phyloP scores from a whole-genome alignment of 2,888 invertebrate species.

The Petrolisthes cinctipes region DNA sequence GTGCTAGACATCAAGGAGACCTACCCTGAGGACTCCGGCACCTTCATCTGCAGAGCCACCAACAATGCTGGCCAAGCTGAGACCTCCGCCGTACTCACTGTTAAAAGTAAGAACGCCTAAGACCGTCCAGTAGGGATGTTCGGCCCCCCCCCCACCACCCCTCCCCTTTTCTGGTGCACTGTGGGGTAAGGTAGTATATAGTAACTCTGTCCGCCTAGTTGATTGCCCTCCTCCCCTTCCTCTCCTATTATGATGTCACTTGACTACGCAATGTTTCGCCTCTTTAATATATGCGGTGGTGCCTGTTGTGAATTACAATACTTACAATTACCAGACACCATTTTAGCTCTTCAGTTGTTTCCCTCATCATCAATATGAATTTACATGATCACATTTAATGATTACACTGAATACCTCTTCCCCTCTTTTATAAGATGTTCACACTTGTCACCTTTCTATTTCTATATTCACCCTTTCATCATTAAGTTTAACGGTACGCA shows the following conservation, averaged over 20 bases:
- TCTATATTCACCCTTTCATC: too few species aligned
- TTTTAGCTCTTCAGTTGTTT: too few species aligned
- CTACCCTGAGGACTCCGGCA: slow-evolving; percentile 94
- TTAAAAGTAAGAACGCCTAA: slow-evolving; percentile 66
- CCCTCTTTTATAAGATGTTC: too few species aligned
- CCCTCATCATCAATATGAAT: too few species aligned
- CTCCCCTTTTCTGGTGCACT: slow-evolving; percentile 29
- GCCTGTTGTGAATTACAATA: too few species aligned
- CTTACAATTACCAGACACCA: too few species aligned
- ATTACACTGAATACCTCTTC: too few species aligned
- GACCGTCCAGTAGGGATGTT: slow-evolving; percentile 49
- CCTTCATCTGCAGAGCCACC: slow-evolving; percentile 92
- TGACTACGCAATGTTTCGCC: neutral
- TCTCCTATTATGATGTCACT: neutral
- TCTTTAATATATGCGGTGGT: too few species aligned
- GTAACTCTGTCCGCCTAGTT: slow-evolving; percentile 30
- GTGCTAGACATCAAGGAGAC: slow-evolving; percentile 96
- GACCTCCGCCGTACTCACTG: slow-evolving; percentile 77
- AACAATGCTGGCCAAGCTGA: slow-evolving; percentile 92
- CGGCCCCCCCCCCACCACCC: slow-evolving; percentile 24
- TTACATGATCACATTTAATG: too few species aligned
- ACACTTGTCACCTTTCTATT: too few species aligned
- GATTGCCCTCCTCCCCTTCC: slow-evolving; percentile 11
- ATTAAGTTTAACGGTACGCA: too few species aligned
- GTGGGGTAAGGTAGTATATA: slow-evolving; percentile 25